A percentile compares a stretch with the other conserved stretches of the same genome.
Evolutionary conservation across 1,140 invertebrate genomes (phyloP).

Genomic region (Argopecten irradians): DNA sequence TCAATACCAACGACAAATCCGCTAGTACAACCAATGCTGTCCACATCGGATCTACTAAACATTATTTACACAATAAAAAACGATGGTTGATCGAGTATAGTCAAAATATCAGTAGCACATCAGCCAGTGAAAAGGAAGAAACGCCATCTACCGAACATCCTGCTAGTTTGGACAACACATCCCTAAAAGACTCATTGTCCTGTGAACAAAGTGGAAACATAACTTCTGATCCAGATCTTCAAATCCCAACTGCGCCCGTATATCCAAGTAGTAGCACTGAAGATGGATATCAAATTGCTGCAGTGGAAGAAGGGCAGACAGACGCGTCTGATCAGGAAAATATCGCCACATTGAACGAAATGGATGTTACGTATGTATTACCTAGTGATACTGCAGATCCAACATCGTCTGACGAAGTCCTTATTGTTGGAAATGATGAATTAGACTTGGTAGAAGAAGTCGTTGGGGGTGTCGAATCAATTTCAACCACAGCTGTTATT

Average conservation of each 20-base stretch:
- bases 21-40: neutral
- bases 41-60: neutral
- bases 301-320: neutral
- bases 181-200: neutral
- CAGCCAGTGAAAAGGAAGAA: neutral
- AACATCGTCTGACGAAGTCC: neutral
- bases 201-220: neutral
- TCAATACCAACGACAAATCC: neutral
- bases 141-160: neutral
- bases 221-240: neutral
- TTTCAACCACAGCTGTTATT: neutral
- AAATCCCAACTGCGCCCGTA: neutral
- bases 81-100: neutral
- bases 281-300: neutral
- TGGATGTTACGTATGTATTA: neutral
- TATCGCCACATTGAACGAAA: neutral
- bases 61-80: neutral
- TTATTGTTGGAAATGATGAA: neutral
- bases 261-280: neutral
- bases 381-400: neutral
- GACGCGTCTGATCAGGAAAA: neutral
- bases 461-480: neutral
- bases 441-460: neutral
- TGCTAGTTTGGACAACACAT: neutral
- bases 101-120: neutral